Evolutionary conservation across 2,113 vertebrate genomes (phyloP), one percentile per base, ranked within the genome.

Genomic region (Psittacus erithacus): DNA sequence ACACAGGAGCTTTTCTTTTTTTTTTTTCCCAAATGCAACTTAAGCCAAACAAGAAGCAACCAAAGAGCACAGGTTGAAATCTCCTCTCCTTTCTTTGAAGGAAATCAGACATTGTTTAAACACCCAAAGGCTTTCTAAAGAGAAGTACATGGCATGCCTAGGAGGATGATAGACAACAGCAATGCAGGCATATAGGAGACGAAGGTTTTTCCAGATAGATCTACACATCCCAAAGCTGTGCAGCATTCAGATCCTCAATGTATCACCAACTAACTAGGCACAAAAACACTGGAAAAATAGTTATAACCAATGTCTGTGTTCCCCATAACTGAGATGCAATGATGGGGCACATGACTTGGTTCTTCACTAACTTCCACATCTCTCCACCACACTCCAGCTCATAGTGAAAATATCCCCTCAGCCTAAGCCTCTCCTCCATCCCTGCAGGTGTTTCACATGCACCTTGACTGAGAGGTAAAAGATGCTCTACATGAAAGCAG

Each of bases 321-420:
- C 14, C 23, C 47, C 46, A 16, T 14, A 93, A 80, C 0, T 57
- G 17, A 68, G 13, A 10, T 62, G 65, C 16, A 33, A 3, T 2
- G 1, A 68, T 0, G 1, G 19, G 4, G 20, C 15, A 82, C 1
- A 1, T 22, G 7, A 31, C 33, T 59, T 49, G 18, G 19, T 81
- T 89, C 43, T 41, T 9, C 29, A 86, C 6, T 10, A 63, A 44
- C 23, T 67, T n/a, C 3, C 4, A 0, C 11, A 6, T 28, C 3
- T 65, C 44, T 62, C 16, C 22, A 77, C 11, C 65, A 80, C 6
- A 6, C 12, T 75, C 9, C 9, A 65, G 44, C 44, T 67, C 35
- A 64, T 19, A 24, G 24, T 13, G 52, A 85, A 93, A 86, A 71
- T 5, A 75, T 1, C 20, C 3, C 31, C 81, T 82, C 31, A 64